Evolutionary conservation across 2,113 vertebrate genomes (phyloP).

Genomic region (Erinaceus europaeus): DNA sequence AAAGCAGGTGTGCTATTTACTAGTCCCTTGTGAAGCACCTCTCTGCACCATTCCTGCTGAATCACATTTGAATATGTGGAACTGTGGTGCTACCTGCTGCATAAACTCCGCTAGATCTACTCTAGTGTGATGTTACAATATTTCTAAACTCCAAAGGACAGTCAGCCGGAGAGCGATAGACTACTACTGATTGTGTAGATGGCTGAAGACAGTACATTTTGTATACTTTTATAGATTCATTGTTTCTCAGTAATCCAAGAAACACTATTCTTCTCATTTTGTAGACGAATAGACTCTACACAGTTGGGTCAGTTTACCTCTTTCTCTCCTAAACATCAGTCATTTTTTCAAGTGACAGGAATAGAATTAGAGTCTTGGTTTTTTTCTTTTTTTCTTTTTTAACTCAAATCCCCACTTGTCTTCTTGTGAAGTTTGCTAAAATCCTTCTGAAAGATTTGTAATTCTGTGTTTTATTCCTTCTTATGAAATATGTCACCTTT

Average conservation of each 20-base stretch:
- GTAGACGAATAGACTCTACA: not conserved
- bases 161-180: not conserved
- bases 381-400: not conserved
- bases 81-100: not conserved
- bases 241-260: not conserved
- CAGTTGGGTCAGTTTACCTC: not conserved
- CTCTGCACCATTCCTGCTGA: too few relatives aligned
- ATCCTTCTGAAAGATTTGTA: not conserved
- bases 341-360: not conserved
- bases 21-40: too few relatives aligned
- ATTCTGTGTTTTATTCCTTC: not conserved
- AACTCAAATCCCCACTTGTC: not conserved
- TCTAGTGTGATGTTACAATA: not conserved
- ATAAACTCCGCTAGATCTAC: not conserved
- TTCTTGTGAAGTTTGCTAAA: not conserved
- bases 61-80: too few relatives aligned
- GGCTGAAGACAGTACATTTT: not conserved
- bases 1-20: too few relatives aligned
- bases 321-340: not conserved
- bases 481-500: not conserved
- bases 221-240: not conserved
- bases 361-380: not conserved
- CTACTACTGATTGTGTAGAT: not conserved
- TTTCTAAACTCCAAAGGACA: not conserved
- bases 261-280: not conserved